Evolutionary conservation across 2,113 vertebrate genomes (phyloP).

Genomic region (Zonotrichia leucophrys): DNA sequence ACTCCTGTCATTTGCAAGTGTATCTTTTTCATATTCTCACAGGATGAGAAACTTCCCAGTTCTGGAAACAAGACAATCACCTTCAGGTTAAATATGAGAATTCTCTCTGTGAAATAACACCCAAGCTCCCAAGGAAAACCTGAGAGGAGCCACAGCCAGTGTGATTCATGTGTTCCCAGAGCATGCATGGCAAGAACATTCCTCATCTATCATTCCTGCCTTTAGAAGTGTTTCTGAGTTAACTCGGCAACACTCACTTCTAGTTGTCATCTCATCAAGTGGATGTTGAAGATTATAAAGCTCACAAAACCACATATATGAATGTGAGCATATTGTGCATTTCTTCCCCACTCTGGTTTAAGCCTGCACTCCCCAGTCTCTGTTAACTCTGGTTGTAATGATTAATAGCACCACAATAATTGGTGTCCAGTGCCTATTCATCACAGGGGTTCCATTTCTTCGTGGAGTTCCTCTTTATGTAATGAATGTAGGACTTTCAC

Average conservation of each 20-base stretch:
- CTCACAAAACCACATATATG: neutral
- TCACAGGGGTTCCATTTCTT: conserved; percentile 69
- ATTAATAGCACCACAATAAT: conserved; percentile 74
- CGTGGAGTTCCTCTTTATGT: conserved; percentile 67
- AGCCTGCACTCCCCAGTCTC: neutral
- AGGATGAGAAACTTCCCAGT: neutral
- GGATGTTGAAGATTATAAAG: neutral
- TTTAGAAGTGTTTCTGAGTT: neutral
- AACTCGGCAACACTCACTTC: neutral
- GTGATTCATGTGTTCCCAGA: neutral
- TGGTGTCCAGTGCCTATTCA: conserved; percentile 72
- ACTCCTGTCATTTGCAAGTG: neutral
- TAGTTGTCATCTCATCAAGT: conserved; percentile 9
- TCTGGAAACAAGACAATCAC: neutral
- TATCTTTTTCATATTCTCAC: neutral
- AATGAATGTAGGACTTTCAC: conserved; percentile 70
- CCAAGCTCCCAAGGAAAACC: neutral
- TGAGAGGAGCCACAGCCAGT: neutral
- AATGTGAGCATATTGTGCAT: neutral
- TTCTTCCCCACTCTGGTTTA: neutral
- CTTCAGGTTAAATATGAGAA: neutral
- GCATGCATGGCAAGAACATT: neutral
- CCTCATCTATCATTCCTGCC: neutral
- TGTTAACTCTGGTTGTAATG: conserved; percentile 58
- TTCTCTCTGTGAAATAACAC: neutral